Evolutionary conservation across 2,797 vertebrate species (phyloP).

Genomic region (Caiman crocodilus): DNA sequence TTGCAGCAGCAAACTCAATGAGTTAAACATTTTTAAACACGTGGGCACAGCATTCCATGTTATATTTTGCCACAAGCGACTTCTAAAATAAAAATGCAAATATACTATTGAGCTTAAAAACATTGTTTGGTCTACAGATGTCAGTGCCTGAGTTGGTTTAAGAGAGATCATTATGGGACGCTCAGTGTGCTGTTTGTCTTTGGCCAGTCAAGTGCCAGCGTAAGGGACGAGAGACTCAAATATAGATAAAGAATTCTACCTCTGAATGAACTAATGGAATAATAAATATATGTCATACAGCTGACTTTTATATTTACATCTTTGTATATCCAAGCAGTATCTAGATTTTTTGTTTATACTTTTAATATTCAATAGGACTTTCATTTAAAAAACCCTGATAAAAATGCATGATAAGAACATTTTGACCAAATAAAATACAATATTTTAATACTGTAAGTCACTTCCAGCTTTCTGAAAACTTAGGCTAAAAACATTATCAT

Average conservation of each 20-base stretch:
- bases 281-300: background rate
- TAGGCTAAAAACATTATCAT: background rate
- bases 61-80: background rate
- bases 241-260: background rate
- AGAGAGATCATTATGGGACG: background rate
- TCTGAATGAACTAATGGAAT: background rate
- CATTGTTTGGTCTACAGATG: background rate
- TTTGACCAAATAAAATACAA: background rate
- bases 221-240: fast-evolving
- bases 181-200: background rate
- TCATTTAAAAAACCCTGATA: background rate
- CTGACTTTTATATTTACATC: background rate
- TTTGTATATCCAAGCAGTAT: fast-evolving
- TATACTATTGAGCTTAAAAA: background rate
- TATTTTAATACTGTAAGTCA: background rate
- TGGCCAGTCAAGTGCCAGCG: fast-evolving
- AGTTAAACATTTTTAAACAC: background rate
- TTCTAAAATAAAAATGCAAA: background rate
- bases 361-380: background rate
- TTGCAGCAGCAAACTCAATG: background rate
- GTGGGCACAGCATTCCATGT: background rate
- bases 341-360: background rate
- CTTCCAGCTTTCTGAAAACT: constrained; percentile 2
- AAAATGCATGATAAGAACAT: background rate
- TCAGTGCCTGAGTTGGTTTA: fast-evolving